Evolutionary conservation across 1,140 invertebrate species (phyloP), one percentile per base, ranked within the genome.

Genomic region (Apis cerana): DNA sequence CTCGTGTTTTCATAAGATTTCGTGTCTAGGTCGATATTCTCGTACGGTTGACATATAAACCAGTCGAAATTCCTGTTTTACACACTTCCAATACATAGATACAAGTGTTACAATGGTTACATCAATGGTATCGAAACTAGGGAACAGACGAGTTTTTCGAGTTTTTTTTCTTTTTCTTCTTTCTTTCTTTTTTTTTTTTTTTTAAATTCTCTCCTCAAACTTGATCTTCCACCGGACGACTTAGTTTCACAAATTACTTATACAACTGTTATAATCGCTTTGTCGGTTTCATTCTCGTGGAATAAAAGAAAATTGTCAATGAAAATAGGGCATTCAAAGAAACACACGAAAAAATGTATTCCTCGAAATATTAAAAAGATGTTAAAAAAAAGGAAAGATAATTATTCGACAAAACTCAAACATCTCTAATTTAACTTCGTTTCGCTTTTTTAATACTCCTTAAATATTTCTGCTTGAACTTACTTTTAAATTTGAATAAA

Each of bases 31-130:
- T 15, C 50, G 9, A 67, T 56, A 78, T 78, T 78, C 65, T 43
- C 7, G n/a, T 21, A 8, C 67, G 5, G 5, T n/a, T 78, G 76
- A 13, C 76, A 69, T 43, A 78, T 56, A 78, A 78, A 78, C 27
- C 48, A 75, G 10, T 13, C n/a, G 27, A 1, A 48, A 23, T 67
- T 67, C 64, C 62, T 67, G 50, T 77, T 77, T 15, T 52, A 17
- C 67, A 43, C 8, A 10, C n/a, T 21, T 72, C 27, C 9, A 17
- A 50, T 8, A 33, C 3, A 33, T 43, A 43, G 19, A 15, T 68
- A 12, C 3, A 59, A 50, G 54, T 50, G 56, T 12, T 12, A 62
- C 54, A 59, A 33, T 27, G 27, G 68, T 80, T 80, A 80, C 50
- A 54, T 80, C 54, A 80, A 54, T 33, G 13, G 12, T 17, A 27